Percentiles rank a stretch among this genome's conserved stretches.
Evolutionary conservation across 2,113 vertebrate genomes (phyloP).

Genomic region (Callopanchax toddi): DNA sequence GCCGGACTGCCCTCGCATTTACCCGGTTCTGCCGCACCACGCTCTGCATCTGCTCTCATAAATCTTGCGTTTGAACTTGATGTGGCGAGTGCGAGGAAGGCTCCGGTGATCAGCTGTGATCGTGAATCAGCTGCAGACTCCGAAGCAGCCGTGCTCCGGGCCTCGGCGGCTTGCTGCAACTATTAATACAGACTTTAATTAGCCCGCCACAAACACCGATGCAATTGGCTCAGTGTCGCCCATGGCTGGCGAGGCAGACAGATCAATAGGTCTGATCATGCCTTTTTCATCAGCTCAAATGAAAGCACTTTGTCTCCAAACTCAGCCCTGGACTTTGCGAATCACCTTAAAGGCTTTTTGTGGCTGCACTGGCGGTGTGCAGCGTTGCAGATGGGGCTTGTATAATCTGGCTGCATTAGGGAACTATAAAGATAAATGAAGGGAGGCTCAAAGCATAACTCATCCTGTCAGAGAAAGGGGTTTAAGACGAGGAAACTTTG

Average conservation of each 20-base stretch:
- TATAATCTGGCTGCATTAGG: conserved; percentile 81
- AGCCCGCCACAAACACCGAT: conserved; percentile 73
- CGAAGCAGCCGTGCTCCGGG: conserved; percentile 52
- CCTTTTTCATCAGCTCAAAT: conserved; percentile 79
- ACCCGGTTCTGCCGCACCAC: conserved; percentile 32
- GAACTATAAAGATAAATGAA: conserved; percentile 83
- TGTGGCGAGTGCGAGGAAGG: conserved; percentile 25
- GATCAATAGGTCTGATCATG: conserved; percentile 81
- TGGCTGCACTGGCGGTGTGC: conserved; percentile 58
- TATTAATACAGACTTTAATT: conserved; percentile 82
- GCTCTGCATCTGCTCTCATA: conserved; percentile 46
- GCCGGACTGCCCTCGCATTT: conserved; percentile 38
- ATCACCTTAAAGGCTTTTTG: conserved; percentile 67
- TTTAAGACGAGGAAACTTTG: conserved; percentile 73
- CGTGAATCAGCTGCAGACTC: conserved; percentile 56
- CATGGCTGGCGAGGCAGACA: conserved; percentile 62
- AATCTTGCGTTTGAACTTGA: conserved; percentile 47
- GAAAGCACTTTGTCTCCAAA: conserved; percentile 80
- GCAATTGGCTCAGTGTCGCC: conserved; percentile 75
- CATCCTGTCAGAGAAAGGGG: conserved; percentile 78
- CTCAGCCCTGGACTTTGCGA: conserved; percentile 56
- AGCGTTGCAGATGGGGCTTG: conserved; percentile 64
- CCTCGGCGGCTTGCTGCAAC: conserved; percentile 64
- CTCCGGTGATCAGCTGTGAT: conserved; percentile 52
- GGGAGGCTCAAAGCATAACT: conserved; percentile 74